These are phyloP conservation scores for Diploptera punctata DNA, from an alignment of 2,888 invertebrate species.

Conservation along the genomic window DNA sequence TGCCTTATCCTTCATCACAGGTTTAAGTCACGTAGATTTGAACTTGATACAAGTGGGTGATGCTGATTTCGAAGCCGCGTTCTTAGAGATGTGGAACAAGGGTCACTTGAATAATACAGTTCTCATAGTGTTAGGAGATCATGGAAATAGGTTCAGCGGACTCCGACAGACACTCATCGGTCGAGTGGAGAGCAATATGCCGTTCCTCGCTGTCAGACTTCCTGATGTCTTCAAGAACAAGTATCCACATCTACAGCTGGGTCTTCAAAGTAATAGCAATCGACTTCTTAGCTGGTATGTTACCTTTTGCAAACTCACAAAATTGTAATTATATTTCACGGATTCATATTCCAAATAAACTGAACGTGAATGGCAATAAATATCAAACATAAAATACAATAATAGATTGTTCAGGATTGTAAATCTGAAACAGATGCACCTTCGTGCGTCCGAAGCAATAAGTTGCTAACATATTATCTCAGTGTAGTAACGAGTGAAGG, in stretches of 20 bases:
- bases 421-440: too few relatives aligned
- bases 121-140: constrained; percentile 53
- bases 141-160: constrained; percentile 54
- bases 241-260: constrained; percentile 49
- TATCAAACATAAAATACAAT: too few relatives aligned
- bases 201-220: constrained; percentile 52
- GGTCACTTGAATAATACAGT: constrained; percentile 47
- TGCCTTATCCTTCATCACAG: constrained; percentile 46
- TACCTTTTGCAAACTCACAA: too few relatives aligned
- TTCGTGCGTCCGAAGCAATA: too few relatives aligned
- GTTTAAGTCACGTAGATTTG: constrained; percentile 54
- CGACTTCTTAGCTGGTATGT: constrained; percentile 51
- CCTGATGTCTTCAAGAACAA: constrained; percentile 51
- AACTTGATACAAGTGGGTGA: constrained; percentile 49
- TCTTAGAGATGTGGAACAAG: background rate
- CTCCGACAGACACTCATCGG: constrained; percentile 54
- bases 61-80: background rate
- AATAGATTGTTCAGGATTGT: too few relatives aligned
- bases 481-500: too few relatives aligned
- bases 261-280: constrained; percentile 49
- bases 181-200: constrained; percentile 55
- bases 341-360: too few relatives aligned
- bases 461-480: too few relatives aligned
- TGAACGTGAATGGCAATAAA: too few relatives aligned
- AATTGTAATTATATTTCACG: too few relatives aligned